Base-by-base conservation (phyloP, 2,888 invertebrate genomes). In the Aelia acuminata region DNA sequence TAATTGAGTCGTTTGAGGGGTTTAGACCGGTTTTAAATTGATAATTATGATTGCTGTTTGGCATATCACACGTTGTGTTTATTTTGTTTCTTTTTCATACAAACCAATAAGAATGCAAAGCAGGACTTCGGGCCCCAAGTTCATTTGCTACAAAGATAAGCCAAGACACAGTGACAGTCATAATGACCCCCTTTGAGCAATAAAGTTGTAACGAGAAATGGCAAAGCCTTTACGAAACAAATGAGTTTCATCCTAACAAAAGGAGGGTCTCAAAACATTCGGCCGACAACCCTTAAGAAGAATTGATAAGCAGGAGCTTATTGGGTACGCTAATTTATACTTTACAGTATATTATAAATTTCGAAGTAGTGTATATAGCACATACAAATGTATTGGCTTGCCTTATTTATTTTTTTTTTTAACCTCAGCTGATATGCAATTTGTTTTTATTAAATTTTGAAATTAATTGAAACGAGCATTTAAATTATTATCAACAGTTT, bases 101-200 rank as follows among this genome's bases (percentile, higher is more conserved):
- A 13, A 10, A 49, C 35, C 22, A 3, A 11, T 80, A 43, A 80
- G 80, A 80, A 80, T 80, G 80, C 80, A 80, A 80, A 80, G 8
- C n/a, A 80, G 80, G 7, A 11, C 43, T 80, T 35, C 80, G 4
- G 80, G 70, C 3, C 13, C 18, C 63, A 70, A 80, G 43, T 80
- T 80, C 80, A 80, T 80, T 80, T 43, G 80, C 20, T 80, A 13
- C 80, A 43, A n/a, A 80, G 43, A 80, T 70, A n/a, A 22, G 22
- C 43, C 43, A 35, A 3, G n/a, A 22, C 80, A n/a, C 22, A 35
- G 35, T 13, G 39, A n/a, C 80, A 80, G 43, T 43, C 80, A 80
- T 80, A 80, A 80, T 47, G 80, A 80, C 80, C 8, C 80, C 80
- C 80, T 80, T 80, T 80, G 80, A 80, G 80, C 43, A 80, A 80